Percentiles rank a stretch among this genome's conserved stretches.
These are phyloP conservation scores for Melanotaenia parkinsoni DNA, from an alignment of 2,797 vertebrate genomes.

Conservation along the genomic window DNA sequence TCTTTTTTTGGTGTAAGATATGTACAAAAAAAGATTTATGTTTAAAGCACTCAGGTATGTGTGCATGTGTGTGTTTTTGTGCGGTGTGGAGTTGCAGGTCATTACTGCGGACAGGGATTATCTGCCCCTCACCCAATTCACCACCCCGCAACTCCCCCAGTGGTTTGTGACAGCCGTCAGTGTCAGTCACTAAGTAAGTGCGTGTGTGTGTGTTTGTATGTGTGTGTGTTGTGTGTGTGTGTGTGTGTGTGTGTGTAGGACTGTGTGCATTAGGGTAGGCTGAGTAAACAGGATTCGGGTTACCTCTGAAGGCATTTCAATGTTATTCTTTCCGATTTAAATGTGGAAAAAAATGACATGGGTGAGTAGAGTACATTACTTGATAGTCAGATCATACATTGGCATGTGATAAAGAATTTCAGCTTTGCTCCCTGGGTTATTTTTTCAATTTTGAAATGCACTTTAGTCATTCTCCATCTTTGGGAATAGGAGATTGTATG, in stretches of 20 bases:
- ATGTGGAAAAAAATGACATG: slow-evolving; percentile 60
- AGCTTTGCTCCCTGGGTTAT: background rate
- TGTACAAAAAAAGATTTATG: slow-evolving; percentile 6
- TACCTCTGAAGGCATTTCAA: slow-evolving; percentile 53
- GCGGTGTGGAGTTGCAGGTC: slow-evolving; percentile 38
- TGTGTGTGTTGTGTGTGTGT: slow-evolving; percentile 8
- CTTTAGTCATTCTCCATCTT: slow-evolving; percentile 31
- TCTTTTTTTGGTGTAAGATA: background rate
- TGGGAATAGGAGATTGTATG: slow-evolving; percentile 18
- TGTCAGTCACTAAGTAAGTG: slow-evolving; percentile 62
- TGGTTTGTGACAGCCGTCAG: slow-evolving; percentile 65
- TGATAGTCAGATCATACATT: slow-evolving; percentile 44
- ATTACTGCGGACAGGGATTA: slow-evolving; percentile 72
- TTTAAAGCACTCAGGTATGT: background rate
- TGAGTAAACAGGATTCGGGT: slow-evolving; percentile 71
- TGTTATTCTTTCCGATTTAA: slow-evolving; percentile 65
- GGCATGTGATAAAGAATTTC: slow-evolving; percentile 35
- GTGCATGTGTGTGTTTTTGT: slow-evolving; percentile 9
- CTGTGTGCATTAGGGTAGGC: slow-evolving; percentile 63
- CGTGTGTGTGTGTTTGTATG: slow-evolving; percentile 11
- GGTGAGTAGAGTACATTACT: slow-evolving; percentile 36
- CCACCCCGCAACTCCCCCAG: slow-evolving; percentile 13
- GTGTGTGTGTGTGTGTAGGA: slow-evolving; percentile 23
- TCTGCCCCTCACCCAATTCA: slow-evolving; percentile 25
- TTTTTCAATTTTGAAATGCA: slow-evolving; percentile 28